Evolutionary conservation across 1,140 invertebrate species (phyloP).

Genomic region (Pogonomyrmex californicus): DNA sequence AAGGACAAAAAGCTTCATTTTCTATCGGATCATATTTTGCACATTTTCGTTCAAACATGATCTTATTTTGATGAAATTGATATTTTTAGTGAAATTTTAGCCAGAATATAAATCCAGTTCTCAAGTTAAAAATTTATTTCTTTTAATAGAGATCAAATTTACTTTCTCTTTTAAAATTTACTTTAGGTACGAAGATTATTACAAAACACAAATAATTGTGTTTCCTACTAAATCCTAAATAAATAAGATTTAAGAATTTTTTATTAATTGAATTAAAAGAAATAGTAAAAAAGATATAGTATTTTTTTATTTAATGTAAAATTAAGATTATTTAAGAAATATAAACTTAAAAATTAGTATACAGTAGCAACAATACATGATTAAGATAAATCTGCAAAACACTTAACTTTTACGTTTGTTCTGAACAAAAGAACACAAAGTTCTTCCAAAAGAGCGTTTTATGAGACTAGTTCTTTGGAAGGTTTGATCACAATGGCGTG

Average conservation of each 20-base stretch:
- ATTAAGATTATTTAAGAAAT: background rate
- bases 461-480: constrained; percentile 33
- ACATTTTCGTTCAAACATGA: background rate
- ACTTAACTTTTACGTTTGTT: constrained; percentile 11
- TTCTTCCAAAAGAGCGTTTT: constrained; percentile 47
- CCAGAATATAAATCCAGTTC: background rate
- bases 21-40: background rate
- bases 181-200: background rate
- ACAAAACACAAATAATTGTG: background rate
- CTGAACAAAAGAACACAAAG: background rate
- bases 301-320: background rate
- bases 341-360: background rate
- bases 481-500: constrained; percentile 47
- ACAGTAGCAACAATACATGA: background rate
- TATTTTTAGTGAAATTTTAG: background rate
- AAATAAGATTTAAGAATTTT: background rate
- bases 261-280: background rate
- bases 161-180: background rate
- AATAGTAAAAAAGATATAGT: background rate
- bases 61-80: background rate
- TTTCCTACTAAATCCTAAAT: background rate
- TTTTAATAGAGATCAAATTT: background rate
- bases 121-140: background rate
- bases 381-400: background rate
- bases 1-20: constrained; percentile 16